Evolutionary conservation across 2,888 invertebrate species (phyloP).

Genomic region (Standfussiana lucernea): DNA sequence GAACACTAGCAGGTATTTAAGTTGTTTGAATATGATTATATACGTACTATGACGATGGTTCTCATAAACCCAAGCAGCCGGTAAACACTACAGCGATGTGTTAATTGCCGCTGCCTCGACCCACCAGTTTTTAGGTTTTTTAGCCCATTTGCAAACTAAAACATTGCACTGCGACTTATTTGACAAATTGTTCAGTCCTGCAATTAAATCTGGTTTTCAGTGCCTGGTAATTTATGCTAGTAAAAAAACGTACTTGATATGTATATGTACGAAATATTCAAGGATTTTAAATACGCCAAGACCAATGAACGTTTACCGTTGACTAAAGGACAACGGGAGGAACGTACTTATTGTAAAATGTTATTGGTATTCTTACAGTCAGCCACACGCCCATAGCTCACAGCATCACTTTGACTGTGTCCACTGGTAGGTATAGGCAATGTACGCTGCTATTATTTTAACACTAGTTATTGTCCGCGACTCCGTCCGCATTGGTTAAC

Average conservation of each 20-base stretch:
- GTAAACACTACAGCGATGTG: not conserved
- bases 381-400: not conserved
- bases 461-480: not conserved
- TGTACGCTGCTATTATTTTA: not conserved
- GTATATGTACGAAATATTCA: slow-evolving; percentile 44
- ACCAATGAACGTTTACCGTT: slow-evolving; percentile 42
- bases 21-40: not conserved
- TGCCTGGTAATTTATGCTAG: slow-evolving; percentile 29
- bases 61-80: not conserved
- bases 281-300: slow-evolving; percentile 51
- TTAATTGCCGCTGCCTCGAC: not conserved
- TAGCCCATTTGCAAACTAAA: slow-evolving; percentile 14
- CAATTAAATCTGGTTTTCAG: slow-evolving; percentile 32
- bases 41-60: slow-evolving; percentile 2
- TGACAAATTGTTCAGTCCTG: slow-evolving; percentile 37
- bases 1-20: not conserved
- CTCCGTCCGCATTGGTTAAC: not conserved
- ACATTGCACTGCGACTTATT: slow-evolving; percentile 27
- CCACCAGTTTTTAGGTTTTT: slow-evolving; percentile 9
- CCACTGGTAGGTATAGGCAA: not conserved
- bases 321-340: slow-evolving; percentile 39
- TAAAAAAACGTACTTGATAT: slow-evolving; percentile 48
- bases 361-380: not conserved
- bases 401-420: not conserved
- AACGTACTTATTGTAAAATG: slow-evolving; percentile 1